phyloP scores from a whole-genome alignment of 2,888 invertebrate species.

The Xanthostigma xanthostigma region DNA sequence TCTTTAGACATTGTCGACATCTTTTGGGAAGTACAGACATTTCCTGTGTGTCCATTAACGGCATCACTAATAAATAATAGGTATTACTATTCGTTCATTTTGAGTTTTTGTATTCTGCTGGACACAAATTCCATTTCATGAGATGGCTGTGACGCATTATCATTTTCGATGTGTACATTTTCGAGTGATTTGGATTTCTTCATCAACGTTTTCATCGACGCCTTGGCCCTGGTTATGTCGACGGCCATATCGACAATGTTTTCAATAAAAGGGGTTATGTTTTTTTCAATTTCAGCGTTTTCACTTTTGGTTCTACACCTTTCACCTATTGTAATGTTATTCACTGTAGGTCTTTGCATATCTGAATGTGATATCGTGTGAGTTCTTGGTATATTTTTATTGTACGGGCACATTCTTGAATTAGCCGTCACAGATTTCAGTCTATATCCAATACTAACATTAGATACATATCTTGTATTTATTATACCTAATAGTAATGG shows the following conservation, averaged over 20 bases:
- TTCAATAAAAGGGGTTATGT: slow-evolving; percentile 17
- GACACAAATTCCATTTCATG: slow-evolving; percentile 47
- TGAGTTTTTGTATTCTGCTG: slow-evolving; percentile 43
- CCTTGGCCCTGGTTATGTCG: slow-evolving; percentile 12
- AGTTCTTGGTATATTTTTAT: slow-evolving; percentile 33
- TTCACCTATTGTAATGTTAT: slow-evolving; percentile 18
- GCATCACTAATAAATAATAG: no score
- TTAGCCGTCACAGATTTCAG: slow-evolving; percentile 36
- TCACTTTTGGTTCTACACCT: slow-evolving; percentile 46
- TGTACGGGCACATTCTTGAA: slow-evolving; percentile 41
- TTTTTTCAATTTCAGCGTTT: slow-evolving; percentile 35
- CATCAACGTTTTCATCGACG: slow-evolving; percentile 24
- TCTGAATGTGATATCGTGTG: background rate
- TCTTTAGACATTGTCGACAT: no score
- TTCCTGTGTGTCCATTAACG: no score
- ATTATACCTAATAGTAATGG: slow-evolving; percentile 33
- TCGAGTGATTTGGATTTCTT: slow-evolving; percentile 48
- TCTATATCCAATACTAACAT: slow-evolving; percentile 44
- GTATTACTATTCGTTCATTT: slow-evolving; percentile 33
- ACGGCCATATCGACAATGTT: slow-evolving; percentile 21
- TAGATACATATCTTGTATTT: slow-evolving; percentile 44
- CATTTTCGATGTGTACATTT: slow-evolving; percentile 34
- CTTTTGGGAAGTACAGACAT: no score
- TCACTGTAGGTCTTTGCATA: background rate
- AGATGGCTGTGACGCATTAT: slow-evolving; percentile 23